These are phyloP conservation scores for Monodelphis domestica DNA, from an alignment of 2,797 vertebrate genomes.

Conservation along the genomic window DNA sequence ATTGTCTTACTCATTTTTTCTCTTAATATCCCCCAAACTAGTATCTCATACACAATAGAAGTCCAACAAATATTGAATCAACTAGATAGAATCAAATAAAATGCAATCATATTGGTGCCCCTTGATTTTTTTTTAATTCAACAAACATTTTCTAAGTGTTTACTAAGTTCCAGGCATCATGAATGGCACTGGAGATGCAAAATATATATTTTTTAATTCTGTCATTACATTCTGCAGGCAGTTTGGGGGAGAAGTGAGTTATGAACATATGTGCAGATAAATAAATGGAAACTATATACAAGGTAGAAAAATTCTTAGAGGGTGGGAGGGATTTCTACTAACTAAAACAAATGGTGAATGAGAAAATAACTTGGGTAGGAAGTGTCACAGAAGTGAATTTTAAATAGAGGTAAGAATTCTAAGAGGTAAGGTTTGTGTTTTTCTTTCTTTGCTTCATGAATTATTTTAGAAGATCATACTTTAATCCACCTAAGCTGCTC, in stretches of 20 bases:
- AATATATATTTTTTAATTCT: not conserved
- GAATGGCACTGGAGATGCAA: not conserved
- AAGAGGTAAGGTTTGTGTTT: not conserved
- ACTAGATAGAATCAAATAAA: not conserved
- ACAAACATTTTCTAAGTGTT: not conserved
- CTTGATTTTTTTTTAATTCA: not conserved
- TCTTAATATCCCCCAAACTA: not conserved
- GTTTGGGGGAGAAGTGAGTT: not conserved
- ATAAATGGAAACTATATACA: not conserved
- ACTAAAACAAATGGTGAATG: rapidly evolving
- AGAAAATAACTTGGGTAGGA: not conserved
- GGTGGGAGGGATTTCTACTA: not conserved
- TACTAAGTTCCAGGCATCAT: not conserved
- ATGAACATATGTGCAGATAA: not conserved
- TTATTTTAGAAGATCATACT: not conserved
- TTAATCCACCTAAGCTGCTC: not conserved
- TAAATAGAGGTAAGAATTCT: not conserved
- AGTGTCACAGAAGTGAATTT: not conserved
- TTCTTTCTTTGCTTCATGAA: not conserved
- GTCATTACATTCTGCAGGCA: not conserved
- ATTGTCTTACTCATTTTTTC: not conserved
- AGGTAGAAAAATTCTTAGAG: not conserved
- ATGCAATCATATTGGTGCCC: not conserved
- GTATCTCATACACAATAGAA: not conserved
- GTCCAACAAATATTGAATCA: not conserved